Percentiles rank a stretch among this genome's conserved stretches.
These are phyloP conservation scores for Zoanthus sociatus DNA, from an alignment of 92 coral and sea anemone genomes.

Conservation along the genomic window DNA sequence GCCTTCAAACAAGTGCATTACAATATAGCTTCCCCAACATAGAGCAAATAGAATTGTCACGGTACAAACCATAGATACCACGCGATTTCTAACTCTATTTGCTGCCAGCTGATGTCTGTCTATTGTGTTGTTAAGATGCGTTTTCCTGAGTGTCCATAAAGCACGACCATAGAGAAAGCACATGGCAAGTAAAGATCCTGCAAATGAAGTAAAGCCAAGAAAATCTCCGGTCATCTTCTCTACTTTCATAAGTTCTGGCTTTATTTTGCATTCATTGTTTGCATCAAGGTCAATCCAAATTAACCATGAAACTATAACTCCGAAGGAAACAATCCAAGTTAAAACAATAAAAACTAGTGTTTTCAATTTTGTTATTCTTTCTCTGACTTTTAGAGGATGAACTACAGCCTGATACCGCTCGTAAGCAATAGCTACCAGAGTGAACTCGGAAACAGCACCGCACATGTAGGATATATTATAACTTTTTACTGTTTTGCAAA, in stretches of 20 bases:
- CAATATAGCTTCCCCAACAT: conserved; percentile 4
- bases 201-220: neutral
- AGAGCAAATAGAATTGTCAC: conserved; percentile 4
- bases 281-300: neutral
- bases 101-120: conserved; percentile 15
- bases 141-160: neutral
- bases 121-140: neutral
- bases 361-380: conserved; percentile 10
- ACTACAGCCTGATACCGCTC: conserved; percentile 36
- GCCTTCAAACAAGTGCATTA: neutral
- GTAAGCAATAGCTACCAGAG: conserved; percentile 6
- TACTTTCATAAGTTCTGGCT: neutral
- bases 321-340: conserved; percentile 8
- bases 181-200: neutral
- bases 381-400: conserved; percentile 12
- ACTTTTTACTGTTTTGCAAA: conserved; percentile 10
- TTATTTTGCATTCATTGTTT: neutral
- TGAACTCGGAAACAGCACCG: neutral
- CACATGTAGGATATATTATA: neutral
- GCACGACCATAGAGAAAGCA: neutral
- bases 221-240: neutral
- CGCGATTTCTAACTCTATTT: neutral
- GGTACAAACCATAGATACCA: conserved; percentile 12
- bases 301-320: conserved; percentile 5
- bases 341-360: neutral